Evolutionary conservation across 2,888 invertebrate species (phyloP), one percentile per base, ranked within the genome.

Genomic region (Apantesis nais): DNA sequence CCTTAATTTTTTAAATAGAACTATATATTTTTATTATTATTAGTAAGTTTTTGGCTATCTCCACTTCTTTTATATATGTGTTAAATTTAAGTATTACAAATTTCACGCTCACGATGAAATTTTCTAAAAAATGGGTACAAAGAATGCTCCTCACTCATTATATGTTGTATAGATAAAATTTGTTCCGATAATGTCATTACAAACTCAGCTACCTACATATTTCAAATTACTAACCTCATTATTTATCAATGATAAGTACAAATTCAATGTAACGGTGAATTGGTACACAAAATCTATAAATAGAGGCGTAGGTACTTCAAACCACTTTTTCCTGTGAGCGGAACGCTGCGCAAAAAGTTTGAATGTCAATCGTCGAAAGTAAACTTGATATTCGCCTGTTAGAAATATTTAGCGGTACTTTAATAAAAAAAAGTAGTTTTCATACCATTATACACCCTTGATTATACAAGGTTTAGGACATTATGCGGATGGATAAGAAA

Each of bases 321-420:
- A 67, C 61, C 44, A 79, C 74, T 79, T 78, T 52, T 76, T 72
- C 19, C 75, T 69, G 81, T 75, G 72, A 71, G 11, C 63, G 44
- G 60, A 65, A 60, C 41, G 48, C 44, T 61, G 31, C 44, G 48
- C 44, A 80, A 79, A 80, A 77, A 63, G 22, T 48, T 25, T 39
- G 71, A 71, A 72, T 77, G 75, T 77, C 74, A 74, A 74, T 74
- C 71, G 74, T 72, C 67, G 73, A 80, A 81, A 79, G 81, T 81
- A 81, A 77, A 70, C 61, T 71, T 72, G 76, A 66, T 62, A 62
- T 77, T 67, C 75, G 78, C 71, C 77, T 73, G 79, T 81, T 81
- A 60, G 22, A 37, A 72, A 66, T 44, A 39, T 72, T 62, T 64
- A 52, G 66, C 55, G 41, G 55, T 48, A 31, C 25, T 62, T 52